Evolutionary conservation across 2,797 vertebrate species (phyloP).

Genomic region (Lacerta viridis): DNA sequence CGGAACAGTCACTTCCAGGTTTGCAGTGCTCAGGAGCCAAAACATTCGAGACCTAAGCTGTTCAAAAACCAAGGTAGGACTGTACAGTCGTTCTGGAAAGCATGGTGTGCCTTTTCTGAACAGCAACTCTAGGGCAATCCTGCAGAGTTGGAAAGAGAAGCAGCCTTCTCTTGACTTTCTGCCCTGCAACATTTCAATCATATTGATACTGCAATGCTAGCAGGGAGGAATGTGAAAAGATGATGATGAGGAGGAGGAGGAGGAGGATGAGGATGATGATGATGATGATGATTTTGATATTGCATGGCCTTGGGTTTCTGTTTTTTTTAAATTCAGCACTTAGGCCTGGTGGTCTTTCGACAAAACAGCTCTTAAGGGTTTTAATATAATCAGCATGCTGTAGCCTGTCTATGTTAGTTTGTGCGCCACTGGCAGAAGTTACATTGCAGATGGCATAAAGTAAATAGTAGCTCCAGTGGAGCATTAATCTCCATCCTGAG

Average conservation of each 20-base stretch:
- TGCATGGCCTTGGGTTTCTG: background rate
- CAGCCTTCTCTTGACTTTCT: too few species aligned
- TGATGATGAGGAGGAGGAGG: too few species aligned
- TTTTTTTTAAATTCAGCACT: background rate
- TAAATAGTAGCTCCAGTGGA: slow-evolving; percentile 30
- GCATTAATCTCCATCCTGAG: slow-evolving; percentile 43
- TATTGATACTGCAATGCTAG: background rate
- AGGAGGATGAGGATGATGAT: too few species aligned
- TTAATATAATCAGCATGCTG: slow-evolving; percentile 4
- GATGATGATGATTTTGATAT: background rate
- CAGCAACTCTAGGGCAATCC: background rate
- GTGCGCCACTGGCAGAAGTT: background rate
- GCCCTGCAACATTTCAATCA: background rate
- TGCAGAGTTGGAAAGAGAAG: background rate
- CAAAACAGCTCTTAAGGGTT: background rate
- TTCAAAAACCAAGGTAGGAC: too few species aligned
- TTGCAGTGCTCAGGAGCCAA: too few species aligned
- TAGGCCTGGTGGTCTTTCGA: background rate
- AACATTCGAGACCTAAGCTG: too few species aligned
- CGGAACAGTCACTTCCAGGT: too few species aligned
- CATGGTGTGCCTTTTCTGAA: background rate
- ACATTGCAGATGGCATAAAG: background rate
- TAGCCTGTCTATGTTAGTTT: background rate
- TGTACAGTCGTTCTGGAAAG: background rate
- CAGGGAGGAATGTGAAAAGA: background rate